Conservation (phyloP, 2,113 vertebrate genomes). For the Chinchilla lanigera region DNA sequence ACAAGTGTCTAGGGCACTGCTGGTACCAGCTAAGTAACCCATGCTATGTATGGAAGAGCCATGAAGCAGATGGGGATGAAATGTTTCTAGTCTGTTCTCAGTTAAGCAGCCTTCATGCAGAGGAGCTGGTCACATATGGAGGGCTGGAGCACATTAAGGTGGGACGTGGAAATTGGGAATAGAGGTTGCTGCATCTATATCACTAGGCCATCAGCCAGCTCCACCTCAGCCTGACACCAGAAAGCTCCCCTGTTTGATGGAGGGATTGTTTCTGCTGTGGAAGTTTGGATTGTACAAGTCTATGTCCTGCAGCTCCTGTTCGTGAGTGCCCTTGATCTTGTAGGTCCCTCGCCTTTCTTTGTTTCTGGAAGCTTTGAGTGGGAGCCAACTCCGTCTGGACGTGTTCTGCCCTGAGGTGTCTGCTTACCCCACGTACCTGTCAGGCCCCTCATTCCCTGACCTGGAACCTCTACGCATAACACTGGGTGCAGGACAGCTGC, state of each 20-base stretch:
- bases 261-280: background rate
- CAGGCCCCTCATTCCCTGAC: background rate
- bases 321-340: background rate
- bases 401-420: background rate
- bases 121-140: background rate
- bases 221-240: background rate
- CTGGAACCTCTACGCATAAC: background rate
- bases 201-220: background rate
- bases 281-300: background rate
- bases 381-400: background rate
- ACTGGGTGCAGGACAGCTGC: background rate
- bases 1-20: background rate
- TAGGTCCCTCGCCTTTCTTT: background rate
- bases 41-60: background rate
- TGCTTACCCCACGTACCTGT: background rate
- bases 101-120: background rate
- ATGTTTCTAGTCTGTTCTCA: conserved; percentile 19
- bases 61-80: background rate
- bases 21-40: background rate
- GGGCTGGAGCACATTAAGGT: background rate
- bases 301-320: background rate
- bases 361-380: background rate
- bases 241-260: background rate
- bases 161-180: background rate
- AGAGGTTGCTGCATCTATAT: background rate